Percentiles rank a stretch among this genome's conserved stretches.
Conservation (phyloP, 2,113 vertebrate genomes). For the Trogon melanurus region DNA sequence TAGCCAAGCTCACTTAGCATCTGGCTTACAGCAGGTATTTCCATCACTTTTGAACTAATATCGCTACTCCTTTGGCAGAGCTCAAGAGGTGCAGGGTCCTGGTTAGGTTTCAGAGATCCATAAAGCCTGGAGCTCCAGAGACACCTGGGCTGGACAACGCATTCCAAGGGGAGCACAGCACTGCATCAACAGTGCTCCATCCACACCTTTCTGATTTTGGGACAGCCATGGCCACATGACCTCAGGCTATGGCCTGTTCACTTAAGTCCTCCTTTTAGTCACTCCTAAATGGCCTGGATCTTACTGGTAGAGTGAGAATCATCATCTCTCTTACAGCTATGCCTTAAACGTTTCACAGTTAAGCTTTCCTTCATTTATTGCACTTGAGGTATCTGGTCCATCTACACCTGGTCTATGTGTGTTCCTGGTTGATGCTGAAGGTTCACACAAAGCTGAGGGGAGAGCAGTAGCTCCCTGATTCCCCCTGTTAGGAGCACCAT, state of each 20-base stretch:
- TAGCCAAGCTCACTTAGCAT: background rate
- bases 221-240: too few species aligned
- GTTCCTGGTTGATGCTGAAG: background rate
- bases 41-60: background rate
- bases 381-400: background rate
- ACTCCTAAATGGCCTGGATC: background rate
- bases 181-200: too few species aligned
- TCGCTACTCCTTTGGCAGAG: background rate
- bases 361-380: background rate
- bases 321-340: background rate
- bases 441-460: background rate
- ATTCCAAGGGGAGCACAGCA: too few species aligned
- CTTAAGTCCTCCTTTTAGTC: background rate
- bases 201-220: too few species aligned
- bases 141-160: too few species aligned
- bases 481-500: background rate
- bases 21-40: background rate
- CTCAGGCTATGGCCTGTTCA: background rate
- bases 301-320: background rate
- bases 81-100: background rate
- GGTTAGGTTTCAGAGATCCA: too few species aligned
- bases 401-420: background rate
- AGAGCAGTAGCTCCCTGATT: background rate
- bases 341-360: background rate
- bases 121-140: too few species aligned